A percentile compares a stretch with the other conserved stretches of the same genome.
Conservation (phyloP, 1,140 invertebrate species). For the Neodiprion virginianus region DNA sequence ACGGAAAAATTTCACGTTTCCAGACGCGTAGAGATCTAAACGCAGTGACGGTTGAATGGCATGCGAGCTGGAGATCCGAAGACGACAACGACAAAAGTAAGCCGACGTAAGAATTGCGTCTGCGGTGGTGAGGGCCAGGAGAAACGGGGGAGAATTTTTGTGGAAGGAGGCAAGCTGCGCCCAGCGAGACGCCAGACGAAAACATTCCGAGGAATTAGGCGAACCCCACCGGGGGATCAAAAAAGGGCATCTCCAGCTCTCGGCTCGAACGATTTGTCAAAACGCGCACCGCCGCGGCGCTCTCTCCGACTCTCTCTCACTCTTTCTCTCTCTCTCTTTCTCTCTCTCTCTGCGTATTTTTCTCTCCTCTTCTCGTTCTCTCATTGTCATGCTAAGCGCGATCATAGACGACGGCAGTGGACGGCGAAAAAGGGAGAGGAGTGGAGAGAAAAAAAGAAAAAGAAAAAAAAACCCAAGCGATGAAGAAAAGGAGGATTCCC, state of each 20-base stretch:
- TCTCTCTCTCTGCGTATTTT: conserved; percentile 26
- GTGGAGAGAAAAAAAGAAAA: not conserved
- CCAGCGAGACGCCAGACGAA: conserved; percentile 49
- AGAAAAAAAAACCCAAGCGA: not conserved
- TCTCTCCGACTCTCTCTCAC: not conserved
- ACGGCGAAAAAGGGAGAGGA: not conserved
- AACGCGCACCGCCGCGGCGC: conserved; percentile 41
- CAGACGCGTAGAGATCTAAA: too few relatives aligned
- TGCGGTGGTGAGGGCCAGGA: not conserved
- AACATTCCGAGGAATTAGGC: conserved; percentile 56
- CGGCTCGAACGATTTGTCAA: conserved; percentile 50
- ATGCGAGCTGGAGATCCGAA: too few relatives aligned
- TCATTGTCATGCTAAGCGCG: conserved; percentile 52
- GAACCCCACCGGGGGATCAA: conserved; percentile 39
- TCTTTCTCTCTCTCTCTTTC: conserved; percentile 24
- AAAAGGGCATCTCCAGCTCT: conserved; percentile 25
- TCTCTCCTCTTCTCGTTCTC: conserved; percentile 29
- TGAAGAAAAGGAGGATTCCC: not conserved
- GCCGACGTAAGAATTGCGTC: not conserved
- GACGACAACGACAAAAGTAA: not conserved
- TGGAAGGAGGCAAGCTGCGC: conserved; percentile 52
- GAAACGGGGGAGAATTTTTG: conserved; percentile 9
- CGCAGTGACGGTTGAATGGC: too few relatives aligned
- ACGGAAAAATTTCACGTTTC: too few relatives aligned
- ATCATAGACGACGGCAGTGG: conserved; percentile 35